phyloP scores from a whole-genome alignment of 2,113 vertebrate species.

The Amblyornis subalaris region DNA sequence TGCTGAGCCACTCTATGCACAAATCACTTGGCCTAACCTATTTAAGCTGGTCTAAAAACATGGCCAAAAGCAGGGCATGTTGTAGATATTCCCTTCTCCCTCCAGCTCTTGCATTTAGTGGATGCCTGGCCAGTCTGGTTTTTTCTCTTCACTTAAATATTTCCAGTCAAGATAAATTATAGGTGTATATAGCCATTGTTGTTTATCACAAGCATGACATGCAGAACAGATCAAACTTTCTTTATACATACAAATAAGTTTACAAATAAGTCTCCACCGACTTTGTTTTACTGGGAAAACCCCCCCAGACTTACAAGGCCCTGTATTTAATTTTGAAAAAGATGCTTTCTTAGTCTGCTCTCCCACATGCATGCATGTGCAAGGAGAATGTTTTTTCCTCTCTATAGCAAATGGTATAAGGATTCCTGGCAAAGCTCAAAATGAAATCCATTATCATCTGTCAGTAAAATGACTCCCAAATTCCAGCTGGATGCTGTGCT shows the following conservation, averaged over 20 bases:
- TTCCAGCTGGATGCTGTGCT: constrained; percentile 33
- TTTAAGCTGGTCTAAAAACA: neutral
- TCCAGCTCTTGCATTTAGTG: neutral
- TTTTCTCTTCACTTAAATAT: neutral
- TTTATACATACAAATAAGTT: neutral
- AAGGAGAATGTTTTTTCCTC: neutral
- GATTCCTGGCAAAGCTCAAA: constrained; percentile 40
- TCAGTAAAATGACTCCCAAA: constrained; percentile 44
- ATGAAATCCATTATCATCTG: constrained; percentile 51
- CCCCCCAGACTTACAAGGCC: neutral
- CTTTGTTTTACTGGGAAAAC: neutral
- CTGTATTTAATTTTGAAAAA: constrained; percentile 19
- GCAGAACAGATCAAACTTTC: neutral
- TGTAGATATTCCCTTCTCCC: neutral
- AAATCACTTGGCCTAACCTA: neutral
- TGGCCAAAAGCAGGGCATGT: neutral
- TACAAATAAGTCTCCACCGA: neutral
- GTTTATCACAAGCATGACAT: neutral
- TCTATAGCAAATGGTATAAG: neutral
- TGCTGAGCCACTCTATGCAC: neutral
- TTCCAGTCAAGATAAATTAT: neutral
- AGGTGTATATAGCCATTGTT: neutral
- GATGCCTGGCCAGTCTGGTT: neutral
- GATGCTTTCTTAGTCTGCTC: neutral
- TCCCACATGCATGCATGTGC: neutral